Conservation (phyloP, 2,113 vertebrate species). For the Tychaedon coryphoeus region DNA sequence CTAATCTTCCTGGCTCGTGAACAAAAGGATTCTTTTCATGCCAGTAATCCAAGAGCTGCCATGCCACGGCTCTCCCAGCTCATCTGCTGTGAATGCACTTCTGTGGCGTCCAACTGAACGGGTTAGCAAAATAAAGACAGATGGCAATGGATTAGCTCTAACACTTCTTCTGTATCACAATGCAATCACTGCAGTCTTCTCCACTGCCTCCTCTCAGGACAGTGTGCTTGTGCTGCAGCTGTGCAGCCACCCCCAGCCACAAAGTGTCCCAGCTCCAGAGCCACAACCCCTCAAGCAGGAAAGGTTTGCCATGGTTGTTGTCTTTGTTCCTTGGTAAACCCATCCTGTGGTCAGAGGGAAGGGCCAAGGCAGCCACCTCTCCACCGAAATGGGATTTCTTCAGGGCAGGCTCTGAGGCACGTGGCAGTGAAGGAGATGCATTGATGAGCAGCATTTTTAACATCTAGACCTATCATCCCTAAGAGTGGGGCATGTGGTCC, state of each 20-base stretch:
- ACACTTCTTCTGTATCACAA: slow-evolving; percentile 63
- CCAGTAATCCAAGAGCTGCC: slow-evolving; percentile 65
- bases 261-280: not conserved
- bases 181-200: slow-evolving; percentile 36
- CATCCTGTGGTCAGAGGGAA: not conserved
- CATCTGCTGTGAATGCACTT: slow-evolving; percentile 64
- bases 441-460: not conserved
- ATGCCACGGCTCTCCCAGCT: slow-evolving; percentile 58
- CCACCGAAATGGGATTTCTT: not conserved
- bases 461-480: too few relatives aligned
- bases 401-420: not conserved
- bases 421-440: not conserved
- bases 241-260: not conserved
- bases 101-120: slow-evolving; percentile 51
- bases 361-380: not conserved
- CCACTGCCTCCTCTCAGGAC: not conserved
- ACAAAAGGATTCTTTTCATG: slow-evolving; percentile 68
- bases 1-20: slow-evolving; percentile 62
- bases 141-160: slow-evolving; percentile 65
- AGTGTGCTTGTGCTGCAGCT: slow-evolving; percentile 6
- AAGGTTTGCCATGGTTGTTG: fast-evolving
- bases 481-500: fast-evolving
- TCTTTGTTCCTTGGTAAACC: not conserved
- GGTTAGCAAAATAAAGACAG: slow-evolving; percentile 70
- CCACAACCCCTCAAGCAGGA: not conserved